Percentiles rank a stretch among this genome's conserved stretches.
phyloP scores from a whole-genome alignment of 2,113 vertebrate species.

The Formicarius rufipectus region DNA sequence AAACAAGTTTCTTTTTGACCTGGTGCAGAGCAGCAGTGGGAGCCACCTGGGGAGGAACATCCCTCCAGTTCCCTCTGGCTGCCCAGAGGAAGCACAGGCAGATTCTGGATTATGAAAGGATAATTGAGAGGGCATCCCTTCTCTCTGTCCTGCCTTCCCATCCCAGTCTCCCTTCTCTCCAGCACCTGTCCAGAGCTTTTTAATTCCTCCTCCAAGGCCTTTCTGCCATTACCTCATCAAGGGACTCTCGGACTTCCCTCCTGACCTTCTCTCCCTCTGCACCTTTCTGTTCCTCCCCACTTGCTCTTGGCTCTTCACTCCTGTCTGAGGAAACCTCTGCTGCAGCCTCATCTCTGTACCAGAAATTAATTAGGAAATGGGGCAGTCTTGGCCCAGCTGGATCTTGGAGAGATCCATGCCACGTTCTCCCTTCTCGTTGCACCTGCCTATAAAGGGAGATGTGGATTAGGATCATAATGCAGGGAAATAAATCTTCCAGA shows the following conservation, averaged over 20 bases:
- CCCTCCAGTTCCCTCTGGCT: not conserved
- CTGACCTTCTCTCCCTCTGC: fast-evolving
- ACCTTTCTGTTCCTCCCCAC: not conserved
- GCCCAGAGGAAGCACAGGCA: too few species aligned
- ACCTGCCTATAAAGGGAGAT: not conserved
- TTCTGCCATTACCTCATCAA: not conserved
- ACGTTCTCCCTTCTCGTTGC: fast-evolving
- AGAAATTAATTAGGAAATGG: not conserved
- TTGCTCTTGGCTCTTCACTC: not conserved
- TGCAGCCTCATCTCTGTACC: not conserved
- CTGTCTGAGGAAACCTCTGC: not conserved
- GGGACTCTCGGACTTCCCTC: not conserved
- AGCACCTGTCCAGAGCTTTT: not conserved
- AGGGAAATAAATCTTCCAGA: not conserved
- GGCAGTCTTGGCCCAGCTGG: not conserved
- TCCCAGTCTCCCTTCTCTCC: not conserved
- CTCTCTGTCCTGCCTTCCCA: not conserved
- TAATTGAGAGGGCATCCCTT: not conserved
- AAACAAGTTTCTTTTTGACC: not conserved
- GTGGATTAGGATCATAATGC: not conserved
- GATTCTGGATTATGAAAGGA: fast-evolving
- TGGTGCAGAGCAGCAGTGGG: not conserved
- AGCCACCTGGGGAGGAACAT: not conserved
- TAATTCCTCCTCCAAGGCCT: not conserved
- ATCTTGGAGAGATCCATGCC: not conserved